These are phyloP conservation scores for Mallotus villosus DNA, from an alignment of 2,797 vertebrate genomes.

Conservation along the genomic window DNA sequence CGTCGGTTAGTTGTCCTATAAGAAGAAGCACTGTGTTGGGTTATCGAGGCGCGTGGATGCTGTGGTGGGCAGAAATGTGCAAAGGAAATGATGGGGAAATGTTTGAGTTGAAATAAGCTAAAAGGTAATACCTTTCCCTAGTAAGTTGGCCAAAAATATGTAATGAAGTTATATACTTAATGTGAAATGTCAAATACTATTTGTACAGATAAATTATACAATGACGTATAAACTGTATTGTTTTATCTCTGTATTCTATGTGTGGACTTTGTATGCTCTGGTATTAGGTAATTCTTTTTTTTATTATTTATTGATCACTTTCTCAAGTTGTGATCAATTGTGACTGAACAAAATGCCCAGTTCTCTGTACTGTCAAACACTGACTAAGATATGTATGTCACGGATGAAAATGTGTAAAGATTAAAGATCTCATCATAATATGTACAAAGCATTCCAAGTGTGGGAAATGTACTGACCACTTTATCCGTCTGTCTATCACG, in stretches of 20 bases:
- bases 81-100: slow-evolving; percentile 34
- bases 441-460: background rate
- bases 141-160: slow-evolving; percentile 55
- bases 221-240: slow-evolving; percentile 68
- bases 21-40: background rate
- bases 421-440: slow-evolving; percentile 71
- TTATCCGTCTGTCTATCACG: no score
- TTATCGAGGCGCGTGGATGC: slow-evolving; percentile 15
- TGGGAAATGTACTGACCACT: background rate
- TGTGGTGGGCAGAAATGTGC: slow-evolving; percentile 39
- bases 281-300: slow-evolving; percentile 82
- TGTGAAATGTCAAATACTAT: slow-evolving; percentile 72
- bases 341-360: slow-evolving; percentile 56
- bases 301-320: slow-evolving; percentile 62
- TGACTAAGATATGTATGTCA: slow-evolving; percentile 66
- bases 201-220: slow-evolving; percentile 87
- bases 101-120: slow-evolving; percentile 33
- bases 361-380: slow-evolving; percentile 67
- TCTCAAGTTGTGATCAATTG: slow-evolving; percentile 50
- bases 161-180: slow-evolving; percentile 64
- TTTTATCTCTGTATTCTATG: slow-evolving; percentile 90
- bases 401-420: slow-evolving; percentile 70
- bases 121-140: slow-evolving; percentile 19
- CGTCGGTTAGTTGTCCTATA: slow-evolving; percentile 30
- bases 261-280: slow-evolving; percentile 89